phyloP scores from a whole-genome alignment of 2,888 invertebrate species.

The Cacoxenus indagator region DNA sequence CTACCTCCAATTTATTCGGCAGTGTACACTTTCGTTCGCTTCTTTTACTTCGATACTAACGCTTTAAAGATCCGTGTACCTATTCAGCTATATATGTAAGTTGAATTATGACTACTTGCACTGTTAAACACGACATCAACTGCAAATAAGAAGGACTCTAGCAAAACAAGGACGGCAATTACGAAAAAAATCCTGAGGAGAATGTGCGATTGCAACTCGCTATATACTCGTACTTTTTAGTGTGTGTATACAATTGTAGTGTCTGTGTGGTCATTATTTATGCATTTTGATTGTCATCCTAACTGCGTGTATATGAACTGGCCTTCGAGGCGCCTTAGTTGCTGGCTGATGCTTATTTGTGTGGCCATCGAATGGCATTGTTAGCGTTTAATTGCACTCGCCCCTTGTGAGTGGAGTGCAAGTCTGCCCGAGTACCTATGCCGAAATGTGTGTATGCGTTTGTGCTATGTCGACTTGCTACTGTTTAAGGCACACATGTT shows the following conservation, averaged over 20 bases:
- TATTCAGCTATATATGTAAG: no score
- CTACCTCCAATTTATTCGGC: no score
- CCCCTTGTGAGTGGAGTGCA: background rate
- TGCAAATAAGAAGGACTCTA: no score
- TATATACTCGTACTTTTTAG: background rate
- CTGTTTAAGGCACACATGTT: background rate
- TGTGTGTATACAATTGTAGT: constrained; percentile 44
- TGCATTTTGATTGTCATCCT: constrained; percentile 63
- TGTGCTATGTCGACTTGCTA: constrained; percentile 38
- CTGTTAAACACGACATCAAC: no score
- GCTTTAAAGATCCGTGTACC: no score
- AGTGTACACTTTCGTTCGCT: no score
- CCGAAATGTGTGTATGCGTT: constrained; percentile 43
- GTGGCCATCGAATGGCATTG: constrained; percentile 58
- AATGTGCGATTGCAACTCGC: background rate
- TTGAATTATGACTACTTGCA: no score
- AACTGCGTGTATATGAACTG: constrained; percentile 38
- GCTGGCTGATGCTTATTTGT: constrained; percentile 38
- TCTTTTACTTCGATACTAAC: no score
- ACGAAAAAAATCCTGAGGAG: no score
- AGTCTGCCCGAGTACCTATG: constrained; percentile 4
- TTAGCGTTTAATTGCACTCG: constrained; percentile 62
- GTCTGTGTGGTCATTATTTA: constrained; percentile 54
- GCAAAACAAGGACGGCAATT: no score
- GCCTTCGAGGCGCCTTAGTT: no score